Base-by-base conservation (phyloP, 2,888 invertebrate genomes). In the Emmelina monodactyla region DNA sequence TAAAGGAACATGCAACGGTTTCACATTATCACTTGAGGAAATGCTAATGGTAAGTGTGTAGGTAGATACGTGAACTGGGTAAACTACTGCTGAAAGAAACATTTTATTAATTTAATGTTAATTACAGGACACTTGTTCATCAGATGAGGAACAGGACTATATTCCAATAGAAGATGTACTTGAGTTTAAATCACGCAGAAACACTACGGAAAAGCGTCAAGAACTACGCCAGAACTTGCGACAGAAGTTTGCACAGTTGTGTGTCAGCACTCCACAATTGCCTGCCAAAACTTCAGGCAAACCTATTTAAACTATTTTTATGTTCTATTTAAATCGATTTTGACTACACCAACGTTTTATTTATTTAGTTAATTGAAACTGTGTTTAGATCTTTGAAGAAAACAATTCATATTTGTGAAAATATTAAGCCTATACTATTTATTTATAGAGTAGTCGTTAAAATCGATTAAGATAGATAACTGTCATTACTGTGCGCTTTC, bases 101-200 rank as follows among this genome's bases (percentile, higher is more conserved):
- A n/a, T n/a, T n/a, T n/a, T n/a, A 6, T 19, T 19, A 19, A 19
- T 19, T 19, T 5, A 6, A 19, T 19, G 19, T 19, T 19, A 5
- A 19, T 42, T 69, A 31, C 57, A 92, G 91, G 88, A 91, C 54
- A 87, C 88, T 45, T 89, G 88, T 79, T 87, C 90, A 47, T 88
- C 87, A 45, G 90, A 88, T 42, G 89, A 89, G 49, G 87, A 89
- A 58, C 88, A 89, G 47, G 88, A 87, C 53, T 87, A 88, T 82
- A 94, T 94, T 82, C 92, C 94, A 46, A 86, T 88, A 51, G 94
- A 94, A 71, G 94, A 94, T 66, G 89, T 95, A 46, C 82, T 87
- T 72, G 90, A 91, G 72, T 94, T 93, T 68, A 88, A 91, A 78
- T 89, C 89, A 47, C 88, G 89, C 58, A 85, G 86, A 60, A 88